Percentiles rank a stretch among this genome's conserved stretches.
Evolutionary conservation across 2,888 invertebrate genomes (phyloP).

Genomic region (Ceramica pisi): DNA sequence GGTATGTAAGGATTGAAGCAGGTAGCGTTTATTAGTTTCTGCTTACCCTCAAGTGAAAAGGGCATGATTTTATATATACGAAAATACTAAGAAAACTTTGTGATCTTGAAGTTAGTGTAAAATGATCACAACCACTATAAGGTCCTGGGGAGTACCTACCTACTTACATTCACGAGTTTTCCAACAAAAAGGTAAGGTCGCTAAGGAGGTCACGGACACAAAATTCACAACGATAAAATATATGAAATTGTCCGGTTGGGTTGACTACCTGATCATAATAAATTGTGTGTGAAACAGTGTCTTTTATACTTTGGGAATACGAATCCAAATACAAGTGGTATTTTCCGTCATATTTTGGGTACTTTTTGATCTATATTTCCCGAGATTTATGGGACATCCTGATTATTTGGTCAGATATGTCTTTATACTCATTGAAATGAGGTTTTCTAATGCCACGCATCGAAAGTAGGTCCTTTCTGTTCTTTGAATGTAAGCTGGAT

Average conservation of each 20-base stretch:
- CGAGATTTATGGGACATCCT: neutral
- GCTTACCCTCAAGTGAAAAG: too few relatives aligned
- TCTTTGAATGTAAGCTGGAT: neutral
- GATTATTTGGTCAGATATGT: constrained; percentile 1
- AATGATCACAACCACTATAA: constrained; percentile 25
- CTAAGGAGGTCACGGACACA: constrained; percentile 36
- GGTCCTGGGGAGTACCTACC: constrained; percentile 7
- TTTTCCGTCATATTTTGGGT: neutral
- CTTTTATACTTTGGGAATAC: constrained; percentile 31
- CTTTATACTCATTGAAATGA: constrained; percentile 11
- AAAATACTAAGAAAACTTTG: neutral
- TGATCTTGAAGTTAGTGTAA: neutral
- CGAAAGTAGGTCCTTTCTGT: too few relatives aligned
- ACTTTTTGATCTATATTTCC: constrained; percentile 19
- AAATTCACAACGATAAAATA: constrained; percentile 52
- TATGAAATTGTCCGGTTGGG: constrained; percentile 42
- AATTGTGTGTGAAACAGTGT: constrained; percentile 47
- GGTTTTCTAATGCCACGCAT: neutral
- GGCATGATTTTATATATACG: too few relatives aligned
- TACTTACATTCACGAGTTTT: constrained; percentile 14
- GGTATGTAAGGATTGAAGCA: too few relatives aligned
- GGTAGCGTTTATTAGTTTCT: too few relatives aligned
- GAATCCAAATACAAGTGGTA: constrained; percentile 6
- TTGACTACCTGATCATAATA: constrained; percentile 58
- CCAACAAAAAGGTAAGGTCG: constrained; percentile 14